These are phyloP conservation scores for Siniperca obscura DNA, from an alignment of 2,797 vertebrate genomes.

Conservation along the genomic window DNA sequence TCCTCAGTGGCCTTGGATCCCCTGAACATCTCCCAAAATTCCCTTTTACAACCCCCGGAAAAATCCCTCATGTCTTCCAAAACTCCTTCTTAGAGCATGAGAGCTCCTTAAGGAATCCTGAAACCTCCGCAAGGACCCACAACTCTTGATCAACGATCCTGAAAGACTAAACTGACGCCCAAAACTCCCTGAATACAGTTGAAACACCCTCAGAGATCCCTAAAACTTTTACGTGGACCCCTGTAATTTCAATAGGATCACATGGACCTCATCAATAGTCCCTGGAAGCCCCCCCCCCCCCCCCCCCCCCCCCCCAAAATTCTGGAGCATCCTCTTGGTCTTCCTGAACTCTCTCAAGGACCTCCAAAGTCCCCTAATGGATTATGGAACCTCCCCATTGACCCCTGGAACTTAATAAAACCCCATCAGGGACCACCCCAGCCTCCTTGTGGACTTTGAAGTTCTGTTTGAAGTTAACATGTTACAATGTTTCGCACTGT, in stretches of 20 bases:
- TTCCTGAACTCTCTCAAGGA: not conserved
- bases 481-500: too few relatives aligned
- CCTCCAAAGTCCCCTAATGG: not conserved
- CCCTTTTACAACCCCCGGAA: too few relatives aligned
- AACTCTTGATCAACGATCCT: not conserved
- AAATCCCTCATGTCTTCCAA: too few relatives aligned
- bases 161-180: not conserved
- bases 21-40: too few relatives aligned
- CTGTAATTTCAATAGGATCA: not conserved
- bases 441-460: not conserved
- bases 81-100: too few relatives aligned
- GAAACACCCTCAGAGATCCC: not conserved
- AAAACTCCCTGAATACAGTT: not conserved
- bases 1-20: not conserved
- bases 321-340: too few relatives aligned
- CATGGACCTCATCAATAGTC: not conserved
- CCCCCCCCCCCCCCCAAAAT: too few relatives aligned
- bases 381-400: not conserved
- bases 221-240: not conserved
- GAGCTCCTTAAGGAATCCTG: too few relatives aligned
- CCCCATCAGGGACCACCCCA: not conserved
- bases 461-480: not conserved
- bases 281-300: not conserved
- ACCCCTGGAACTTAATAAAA: not conserved
- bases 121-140: too few relatives aligned